phyloP scores from a whole-genome alignment of 37 sponge, comb jelly and placozoan species.

The Chondrilla cf. caribensis region DNA sequence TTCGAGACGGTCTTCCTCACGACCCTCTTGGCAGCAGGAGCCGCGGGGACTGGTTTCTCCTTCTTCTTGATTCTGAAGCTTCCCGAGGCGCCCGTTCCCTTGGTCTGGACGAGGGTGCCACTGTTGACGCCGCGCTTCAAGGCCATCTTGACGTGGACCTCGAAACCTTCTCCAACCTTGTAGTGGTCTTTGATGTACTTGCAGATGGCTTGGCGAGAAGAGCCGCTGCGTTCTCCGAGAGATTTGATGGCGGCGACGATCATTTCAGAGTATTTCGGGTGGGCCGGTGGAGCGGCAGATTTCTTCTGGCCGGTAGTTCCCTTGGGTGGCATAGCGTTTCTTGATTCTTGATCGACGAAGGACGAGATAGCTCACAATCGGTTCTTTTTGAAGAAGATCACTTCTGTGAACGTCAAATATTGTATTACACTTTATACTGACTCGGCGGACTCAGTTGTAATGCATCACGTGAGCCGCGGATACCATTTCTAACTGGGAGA shows the following conservation, averaged over 20 bases:
- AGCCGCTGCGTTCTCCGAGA: slow-evolving; percentile 74
- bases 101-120: slow-evolving; percentile 64
- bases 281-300: slow-evolving; percentile 51
- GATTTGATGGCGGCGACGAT: slow-evolving; percentile 61
- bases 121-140: slow-evolving; percentile 62
- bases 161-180: slow-evolving; percentile 58
- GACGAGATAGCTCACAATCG: not conserved
- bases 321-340: not conserved
- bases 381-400: not conserved
- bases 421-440: not conserved
- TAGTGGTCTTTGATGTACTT: slow-evolving; percentile 89
- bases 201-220: slow-evolving; percentile 77
- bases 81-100: slow-evolving; percentile 85
- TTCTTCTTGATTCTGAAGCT: slow-evolving; percentile 73
- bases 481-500: not conserved
- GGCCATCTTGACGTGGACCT: slow-evolving; percentile 66
- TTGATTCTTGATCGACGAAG: not conserved
- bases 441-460: slow-evolving; percentile 13
- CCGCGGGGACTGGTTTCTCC: slow-evolving; percentile 17
- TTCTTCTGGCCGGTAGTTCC: slow-evolving; percentile 35
- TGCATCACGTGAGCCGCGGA: slow-evolving; percentile 27
- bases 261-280: slow-evolving; percentile 89
- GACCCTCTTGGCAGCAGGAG: slow-evolving; percentile 31
- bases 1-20: slow-evolving; percentile 19
- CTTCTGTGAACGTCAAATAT: not conserved